Conservation (phyloP, 2,113 vertebrate species). For the Pomatorhinus ruficollis region DNA sequence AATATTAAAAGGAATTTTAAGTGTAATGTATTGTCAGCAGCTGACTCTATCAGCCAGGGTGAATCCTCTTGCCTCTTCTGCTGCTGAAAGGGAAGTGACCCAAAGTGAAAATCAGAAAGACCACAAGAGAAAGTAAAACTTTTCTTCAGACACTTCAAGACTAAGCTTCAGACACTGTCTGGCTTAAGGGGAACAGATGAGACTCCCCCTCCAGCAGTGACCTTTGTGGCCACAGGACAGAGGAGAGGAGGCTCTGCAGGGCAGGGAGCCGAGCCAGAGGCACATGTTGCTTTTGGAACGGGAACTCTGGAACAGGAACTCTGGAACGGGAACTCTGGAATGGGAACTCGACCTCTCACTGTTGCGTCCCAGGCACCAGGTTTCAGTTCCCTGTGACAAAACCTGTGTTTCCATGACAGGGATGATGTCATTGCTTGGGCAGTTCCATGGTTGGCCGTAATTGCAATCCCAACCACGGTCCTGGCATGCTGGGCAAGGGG, state of each 20-base stretch:
- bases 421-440: neutral
- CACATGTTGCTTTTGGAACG: neutral
- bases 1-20: conserved; percentile 69
- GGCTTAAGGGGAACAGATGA: neutral
- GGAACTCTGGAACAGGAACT: neutral
- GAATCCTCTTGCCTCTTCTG: neutral
- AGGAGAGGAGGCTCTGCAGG: neutral
- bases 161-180: neutral
- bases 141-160: neutral
- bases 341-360: neutral
- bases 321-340: neutral
- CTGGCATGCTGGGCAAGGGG: neutral
- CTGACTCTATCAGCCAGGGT: neutral
- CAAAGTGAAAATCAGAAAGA: neutral
- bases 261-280: neutral
- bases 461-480: accelerated
- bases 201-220: neutral
- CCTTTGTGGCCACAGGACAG: neutral
- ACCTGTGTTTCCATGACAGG: neutral
- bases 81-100: neutral
- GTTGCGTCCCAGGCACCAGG: neutral
- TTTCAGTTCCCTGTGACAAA: neutral
- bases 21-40: conserved; percentile 35
- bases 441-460: neutral
- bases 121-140: neutral